A percentile compares a stretch with the other conserved stretches of the same genome.
These are phyloP conservation scores for Drosophila chauvacae DNA, from an alignment of 1,140 invertebrate genomes.

Conservation along the genomic window DNA sequence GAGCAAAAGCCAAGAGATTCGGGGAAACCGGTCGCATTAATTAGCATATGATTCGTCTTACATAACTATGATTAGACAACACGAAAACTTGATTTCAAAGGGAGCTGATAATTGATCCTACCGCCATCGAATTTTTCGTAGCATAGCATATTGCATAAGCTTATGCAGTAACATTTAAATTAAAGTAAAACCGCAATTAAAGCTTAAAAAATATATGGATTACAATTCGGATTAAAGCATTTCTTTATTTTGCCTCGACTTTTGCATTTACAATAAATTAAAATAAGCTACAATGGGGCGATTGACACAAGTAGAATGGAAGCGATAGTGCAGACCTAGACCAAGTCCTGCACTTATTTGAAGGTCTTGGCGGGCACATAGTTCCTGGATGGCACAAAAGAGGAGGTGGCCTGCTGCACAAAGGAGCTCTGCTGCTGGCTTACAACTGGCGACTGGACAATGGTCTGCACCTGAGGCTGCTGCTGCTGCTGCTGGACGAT, in stretches of 20 bases:
- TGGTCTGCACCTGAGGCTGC: slow-evolving; percentile 21
- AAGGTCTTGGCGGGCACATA: slow-evolving; percentile 70
- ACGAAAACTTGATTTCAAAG: slow-evolving; percentile 42
- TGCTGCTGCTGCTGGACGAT: slow-evolving; percentile 44
- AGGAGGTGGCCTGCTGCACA: slow-evolving; percentile 16
- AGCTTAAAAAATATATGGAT: background rate
- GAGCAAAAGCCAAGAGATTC: slow-evolving; percentile 8
- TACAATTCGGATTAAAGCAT: slow-evolving; percentile 12
- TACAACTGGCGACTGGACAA: slow-evolving; percentile 33
- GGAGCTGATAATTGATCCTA: slow-evolving; percentile 37
- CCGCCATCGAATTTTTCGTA: background rate
- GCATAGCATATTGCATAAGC: slow-evolving; percentile 20
- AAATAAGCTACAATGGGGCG: slow-evolving; percentile 54
- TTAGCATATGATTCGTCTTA: slow-evolving; percentile 70
- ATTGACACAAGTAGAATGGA: slow-evolving; percentile 28
- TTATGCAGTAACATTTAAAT: background rate
- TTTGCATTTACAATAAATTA: slow-evolving; percentile 67
- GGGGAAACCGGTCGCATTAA: slow-evolving; percentile 64
- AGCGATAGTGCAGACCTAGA: slow-evolving; percentile 5
- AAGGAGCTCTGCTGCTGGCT: slow-evolving; percentile 41
- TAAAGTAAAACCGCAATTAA: background rate
- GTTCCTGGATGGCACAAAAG: slow-evolving; percentile 39
- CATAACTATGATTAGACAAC: slow-evolving; percentile 50
- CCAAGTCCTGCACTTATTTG: slow-evolving; percentile 36
- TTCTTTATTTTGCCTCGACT: slow-evolving; percentile 54